Evolutionary conservation across 2,797 vertebrate genomes (phyloP).

Genomic region (Arctocebus calabarensis): DNA sequence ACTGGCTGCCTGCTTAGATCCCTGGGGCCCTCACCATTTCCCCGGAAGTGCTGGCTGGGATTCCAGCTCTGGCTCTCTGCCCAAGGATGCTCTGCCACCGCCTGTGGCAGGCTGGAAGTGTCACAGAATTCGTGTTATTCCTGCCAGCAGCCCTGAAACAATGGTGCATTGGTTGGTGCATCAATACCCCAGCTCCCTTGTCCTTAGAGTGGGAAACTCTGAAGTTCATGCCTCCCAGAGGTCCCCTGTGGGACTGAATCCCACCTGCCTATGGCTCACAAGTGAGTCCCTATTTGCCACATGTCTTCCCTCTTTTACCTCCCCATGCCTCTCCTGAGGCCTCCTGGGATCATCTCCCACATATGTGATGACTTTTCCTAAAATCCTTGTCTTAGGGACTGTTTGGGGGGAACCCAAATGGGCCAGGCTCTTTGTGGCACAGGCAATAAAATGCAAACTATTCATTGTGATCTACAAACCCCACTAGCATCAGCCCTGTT

Average conservation of each 20-base stretch:
- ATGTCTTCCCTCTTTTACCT: neutral
- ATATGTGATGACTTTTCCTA: rapidly evolving
- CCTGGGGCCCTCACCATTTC: too few relatives aligned
- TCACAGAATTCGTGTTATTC: neutral
- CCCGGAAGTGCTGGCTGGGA: neutral
- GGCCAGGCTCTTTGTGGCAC: too few relatives aligned
- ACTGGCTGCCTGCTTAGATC: neutral
- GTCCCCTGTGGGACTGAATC: neutral
- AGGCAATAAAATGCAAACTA: neutral
- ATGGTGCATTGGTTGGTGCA: too few relatives aligned
- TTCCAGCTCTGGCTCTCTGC: neutral
- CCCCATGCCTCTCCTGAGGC: neutral
- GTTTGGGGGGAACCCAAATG: neutral
- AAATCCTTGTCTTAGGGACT: neutral
- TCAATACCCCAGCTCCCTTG: neutral
- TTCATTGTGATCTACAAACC: rapidly evolving
- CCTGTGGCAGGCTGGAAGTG: rapidly evolving
- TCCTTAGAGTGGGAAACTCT: neutral
- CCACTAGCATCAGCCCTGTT: rapidly evolving
- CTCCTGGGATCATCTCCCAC: neutral
- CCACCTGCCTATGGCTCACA: neutral
- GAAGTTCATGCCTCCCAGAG: neutral
- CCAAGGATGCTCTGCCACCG: neutral
- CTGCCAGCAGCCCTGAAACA: neutral
- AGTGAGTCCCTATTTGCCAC: rapidly evolving